Conservation (phyloP, 2,797 vertebrate genomes). For the Hemitrygon akajei region DNA sequence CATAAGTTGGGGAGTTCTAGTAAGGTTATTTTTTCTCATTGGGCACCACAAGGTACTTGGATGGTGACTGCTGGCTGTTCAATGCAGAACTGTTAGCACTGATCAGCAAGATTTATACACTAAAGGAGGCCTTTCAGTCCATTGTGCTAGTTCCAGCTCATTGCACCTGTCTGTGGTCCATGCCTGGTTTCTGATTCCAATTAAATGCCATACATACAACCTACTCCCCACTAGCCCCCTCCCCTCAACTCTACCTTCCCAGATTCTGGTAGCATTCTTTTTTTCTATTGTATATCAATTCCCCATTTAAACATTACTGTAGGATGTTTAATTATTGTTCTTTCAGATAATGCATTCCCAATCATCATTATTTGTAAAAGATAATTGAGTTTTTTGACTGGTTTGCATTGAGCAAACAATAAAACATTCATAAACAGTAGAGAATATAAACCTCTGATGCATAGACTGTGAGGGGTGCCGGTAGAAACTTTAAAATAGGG, state of each 20-base stretch:
- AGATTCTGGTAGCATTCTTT: neutral
- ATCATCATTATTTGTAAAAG: neutral
- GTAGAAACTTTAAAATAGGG: too few species aligned
- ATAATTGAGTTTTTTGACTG: neutral
- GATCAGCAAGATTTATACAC: neutral
- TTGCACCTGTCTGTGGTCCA: neutral
- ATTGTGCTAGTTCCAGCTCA: neutral
- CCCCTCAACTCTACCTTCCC: too few species aligned
- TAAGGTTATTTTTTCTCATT: too few species aligned
- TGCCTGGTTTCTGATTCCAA: too few species aligned
- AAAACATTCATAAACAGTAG: neutral
- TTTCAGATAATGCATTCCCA: neutral
- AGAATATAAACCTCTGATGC: neutral
- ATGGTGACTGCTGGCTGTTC: too few species aligned
- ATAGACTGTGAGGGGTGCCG: too few species aligned
- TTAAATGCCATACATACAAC: neutral
- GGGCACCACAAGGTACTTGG: too few species aligned
- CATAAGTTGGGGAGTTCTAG: too few species aligned
- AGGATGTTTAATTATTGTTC: too few species aligned
- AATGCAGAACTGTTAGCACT: too few species aligned
- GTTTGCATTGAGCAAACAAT: neutral
- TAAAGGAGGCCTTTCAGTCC: neutral
- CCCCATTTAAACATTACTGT: neutral
- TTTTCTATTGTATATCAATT: neutral
- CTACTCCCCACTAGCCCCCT: too few species aligned